Conservation (phyloP, 2,113 vertebrate species). For the Pygoscelis adeliae region DNA sequence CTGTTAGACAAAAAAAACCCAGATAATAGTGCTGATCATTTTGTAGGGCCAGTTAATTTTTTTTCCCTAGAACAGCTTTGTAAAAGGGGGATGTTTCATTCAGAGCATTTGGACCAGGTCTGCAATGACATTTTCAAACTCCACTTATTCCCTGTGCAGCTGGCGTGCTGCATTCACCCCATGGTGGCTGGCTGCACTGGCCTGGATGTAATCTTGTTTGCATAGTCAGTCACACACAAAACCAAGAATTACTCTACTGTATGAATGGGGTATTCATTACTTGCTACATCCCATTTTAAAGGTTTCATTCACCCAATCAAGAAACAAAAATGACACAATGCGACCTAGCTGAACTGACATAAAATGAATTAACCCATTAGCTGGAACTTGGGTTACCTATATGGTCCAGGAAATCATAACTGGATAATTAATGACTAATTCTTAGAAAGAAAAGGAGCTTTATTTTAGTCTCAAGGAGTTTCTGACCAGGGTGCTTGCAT, state of each 20-base stretch:
- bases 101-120: background rate
- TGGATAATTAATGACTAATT: background rate
- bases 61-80: background rate
- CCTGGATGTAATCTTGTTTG: constrained; percentile 27
- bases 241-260: background rate
- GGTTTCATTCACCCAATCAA: background rate
- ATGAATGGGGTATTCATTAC: constrained; percentile 20
- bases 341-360: background rate
- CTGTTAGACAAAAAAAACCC: background rate
- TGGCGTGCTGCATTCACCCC: background rate
- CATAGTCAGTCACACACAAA: background rate
- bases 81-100: background rate
- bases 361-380: background rate
- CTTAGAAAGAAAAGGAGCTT: background rate
- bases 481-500: background rate
- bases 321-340: background rate
- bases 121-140: background rate
- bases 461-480: background rate
- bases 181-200: constrained; percentile 6
- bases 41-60: background rate
- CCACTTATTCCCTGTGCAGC: background rate
- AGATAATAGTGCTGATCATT: background rate
- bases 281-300: background rate
- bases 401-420: background rate
- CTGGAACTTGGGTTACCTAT: background rate